Conservation (phyloP, 2,888 invertebrate species). For the Drosophila nigritarsus region DNA sequence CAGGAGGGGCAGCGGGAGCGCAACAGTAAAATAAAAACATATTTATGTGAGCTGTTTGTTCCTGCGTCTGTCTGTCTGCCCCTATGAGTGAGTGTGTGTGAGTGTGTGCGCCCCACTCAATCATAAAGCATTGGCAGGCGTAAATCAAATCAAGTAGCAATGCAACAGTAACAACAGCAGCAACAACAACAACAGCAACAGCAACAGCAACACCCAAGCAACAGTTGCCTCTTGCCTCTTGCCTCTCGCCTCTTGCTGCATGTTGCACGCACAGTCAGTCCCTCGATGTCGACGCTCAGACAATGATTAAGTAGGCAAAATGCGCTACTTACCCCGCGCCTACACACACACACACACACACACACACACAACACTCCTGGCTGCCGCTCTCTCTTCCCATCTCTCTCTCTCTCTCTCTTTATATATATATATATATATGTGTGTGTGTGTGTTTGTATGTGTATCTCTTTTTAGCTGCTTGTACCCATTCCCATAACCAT, state of each 20-base stretch:
- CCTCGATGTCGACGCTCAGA: slow-evolving; percentile 59
- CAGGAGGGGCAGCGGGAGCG: background rate
- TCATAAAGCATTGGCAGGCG: slow-evolving; percentile 80
- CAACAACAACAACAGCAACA: slow-evolving; percentile 19
- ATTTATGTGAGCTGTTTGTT: slow-evolving; percentile 62
- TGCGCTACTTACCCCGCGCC: slow-evolving; percentile 53
- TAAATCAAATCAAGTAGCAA: slow-evolving; percentile 79
- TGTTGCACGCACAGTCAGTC: slow-evolving; percentile 71
- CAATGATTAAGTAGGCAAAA: slow-evolving; percentile 79
- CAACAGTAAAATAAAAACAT: slow-evolving; percentile 66
- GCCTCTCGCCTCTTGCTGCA: slow-evolving; percentile 62
- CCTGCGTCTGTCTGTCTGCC: slow-evolving; percentile 28
- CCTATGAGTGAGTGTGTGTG: background rate
- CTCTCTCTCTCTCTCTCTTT: background rate
- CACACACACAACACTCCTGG: slow-evolving; percentile 1
- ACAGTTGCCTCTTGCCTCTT: slow-evolving; percentile 47
- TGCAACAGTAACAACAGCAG: slow-evolving; percentile 40
- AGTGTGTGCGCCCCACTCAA: slow-evolving; percentile 69
- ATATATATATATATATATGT: background rate
- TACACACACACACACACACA: slow-evolving; percentile 23
- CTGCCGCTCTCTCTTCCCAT: background rate
- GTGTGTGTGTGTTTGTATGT: background rate
- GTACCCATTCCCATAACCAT: slow-evolving; percentile 47
- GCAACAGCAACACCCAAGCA: slow-evolving; percentile 22
- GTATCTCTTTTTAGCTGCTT: slow-evolving; percentile 14